phyloP scores from a whole-genome alignment of 1,140 invertebrate species.

The Mya arenaria region DNA sequence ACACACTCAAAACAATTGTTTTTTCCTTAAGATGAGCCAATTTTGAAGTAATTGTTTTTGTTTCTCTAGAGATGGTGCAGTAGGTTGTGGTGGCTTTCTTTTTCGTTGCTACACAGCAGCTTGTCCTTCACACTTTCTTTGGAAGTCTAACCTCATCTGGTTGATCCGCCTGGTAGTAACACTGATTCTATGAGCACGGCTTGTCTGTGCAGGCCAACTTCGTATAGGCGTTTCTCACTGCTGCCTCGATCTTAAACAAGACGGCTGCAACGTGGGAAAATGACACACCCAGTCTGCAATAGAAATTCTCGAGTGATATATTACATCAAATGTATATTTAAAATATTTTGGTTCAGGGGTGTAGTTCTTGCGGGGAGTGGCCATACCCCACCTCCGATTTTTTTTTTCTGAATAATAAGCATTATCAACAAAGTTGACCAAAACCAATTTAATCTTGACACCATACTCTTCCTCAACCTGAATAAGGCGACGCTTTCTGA shows the following conservation, averaged over 20 bases:
- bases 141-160: neutral
- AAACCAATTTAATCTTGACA: too few species aligned
- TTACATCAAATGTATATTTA: neutral
- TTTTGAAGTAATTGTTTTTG: neutral
- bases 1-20: neutral
- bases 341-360: too few species aligned
- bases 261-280: conserved; percentile 37
- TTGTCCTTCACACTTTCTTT: neutral
- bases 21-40: neutral
- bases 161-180: conserved; percentile 52
- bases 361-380: too few species aligned
- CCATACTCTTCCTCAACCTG: too few species aligned
- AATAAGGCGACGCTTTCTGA: too few species aligned
- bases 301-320: neutral
- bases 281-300: conserved; percentile 40
- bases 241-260: conserved; percentile 40
- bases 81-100: neutral
- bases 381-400: too few species aligned
- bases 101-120: neutral
- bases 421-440: too few species aligned
- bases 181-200: conserved; percentile 34
- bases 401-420: too few species aligned
- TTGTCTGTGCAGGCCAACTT: conserved; percentile 10
- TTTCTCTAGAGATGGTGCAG: neutral
- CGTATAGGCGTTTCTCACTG: conserved; percentile 12